phyloP scores from a whole-genome alignment of 2,797 vertebrate genomes.

The Loris lydekkerianus region DNA sequence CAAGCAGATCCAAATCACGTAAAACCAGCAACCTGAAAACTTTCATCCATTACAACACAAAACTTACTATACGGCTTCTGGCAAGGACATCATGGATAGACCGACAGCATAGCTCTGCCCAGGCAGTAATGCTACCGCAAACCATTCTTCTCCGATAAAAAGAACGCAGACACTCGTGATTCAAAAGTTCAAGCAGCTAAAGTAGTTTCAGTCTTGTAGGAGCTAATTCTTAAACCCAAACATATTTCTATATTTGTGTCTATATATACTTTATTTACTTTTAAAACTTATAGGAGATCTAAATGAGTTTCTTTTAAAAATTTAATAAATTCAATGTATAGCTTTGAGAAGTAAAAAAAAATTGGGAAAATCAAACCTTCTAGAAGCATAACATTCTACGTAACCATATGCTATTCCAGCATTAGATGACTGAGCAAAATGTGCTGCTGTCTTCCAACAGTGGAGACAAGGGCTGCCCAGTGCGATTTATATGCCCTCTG shows the following conservation, averaged over 20 bases:
- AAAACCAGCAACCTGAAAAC: constrained; percentile 88
- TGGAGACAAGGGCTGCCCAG: background rate
- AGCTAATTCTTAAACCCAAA: constrained; percentile 81
- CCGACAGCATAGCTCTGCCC: constrained; percentile 84
- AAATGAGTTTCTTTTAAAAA: background rate
- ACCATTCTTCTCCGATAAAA: constrained; percentile 84
- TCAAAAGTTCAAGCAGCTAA: constrained; percentile 81
- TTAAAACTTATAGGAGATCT: constrained; percentile 33
- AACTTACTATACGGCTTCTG: constrained; percentile 85
- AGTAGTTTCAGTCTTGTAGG: constrained; percentile 81
- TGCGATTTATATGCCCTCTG: background rate
- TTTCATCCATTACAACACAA: constrained; percentile 88
- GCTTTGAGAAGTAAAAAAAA: background rate
- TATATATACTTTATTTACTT: constrained; percentile 49
- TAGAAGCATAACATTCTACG: background rate
- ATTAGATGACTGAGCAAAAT: background rate
- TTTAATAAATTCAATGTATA: constrained; percentile 29
- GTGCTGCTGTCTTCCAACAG: background rate
- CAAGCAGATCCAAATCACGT: constrained; percentile 87
- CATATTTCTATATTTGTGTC: background rate
- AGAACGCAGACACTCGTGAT: constrained; percentile 81
- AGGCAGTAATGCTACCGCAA: constrained; percentile 78
- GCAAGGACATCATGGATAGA: constrained; percentile 84
- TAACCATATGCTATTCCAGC: background rate
- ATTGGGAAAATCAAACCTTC: background rate